Conservation (phyloP, 1,140 invertebrate genomes). For the Neomicropteryx cornuta region DNA sequence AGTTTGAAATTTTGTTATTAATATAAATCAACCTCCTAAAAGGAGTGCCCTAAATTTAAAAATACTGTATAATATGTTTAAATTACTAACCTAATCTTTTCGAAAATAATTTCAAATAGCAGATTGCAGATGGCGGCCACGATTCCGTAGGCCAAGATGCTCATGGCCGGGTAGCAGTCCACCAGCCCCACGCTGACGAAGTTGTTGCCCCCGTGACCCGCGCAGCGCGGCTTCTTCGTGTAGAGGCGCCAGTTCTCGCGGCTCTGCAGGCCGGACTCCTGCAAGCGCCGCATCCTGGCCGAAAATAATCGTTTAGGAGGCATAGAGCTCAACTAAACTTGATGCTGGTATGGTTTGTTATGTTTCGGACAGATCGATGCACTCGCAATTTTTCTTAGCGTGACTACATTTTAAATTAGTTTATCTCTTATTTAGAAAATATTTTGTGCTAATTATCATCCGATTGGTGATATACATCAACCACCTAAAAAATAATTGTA, state of each 20-base stretch:
- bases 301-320: background rate
- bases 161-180: conserved; percentile 38
- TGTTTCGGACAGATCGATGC: background rate
- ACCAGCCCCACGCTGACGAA: conserved; percentile 48
- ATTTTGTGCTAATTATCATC: background rate
- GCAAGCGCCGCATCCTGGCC: conserved; percentile 41
- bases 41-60: too few relatives aligned
- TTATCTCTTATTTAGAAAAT: background rate
- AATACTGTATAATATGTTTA: too few relatives aligned
- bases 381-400: background rate
- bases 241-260: conserved; percentile 44
- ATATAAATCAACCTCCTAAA: too few relatives aligned
- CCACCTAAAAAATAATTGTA: too few relatives aligned
- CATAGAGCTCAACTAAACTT: background rate
- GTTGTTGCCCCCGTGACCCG: conserved; percentile 28
- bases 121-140: too few relatives aligned
- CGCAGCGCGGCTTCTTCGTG: conserved; percentile 46
- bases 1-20: too few relatives aligned
- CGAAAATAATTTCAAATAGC: too few relatives aligned
- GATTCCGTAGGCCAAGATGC: conserved; percentile 33
- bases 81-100: too few relatives aligned
- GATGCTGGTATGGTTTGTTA: too few relatives aligned
- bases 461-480: background rate
- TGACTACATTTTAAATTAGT: background rate
- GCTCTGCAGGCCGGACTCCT: conserved; percentile 46